These are phyloP conservation scores for Platycheirus albimanus DNA, from an alignment of 2,888 invertebrate species.

Conservation along the genomic window DNA sequence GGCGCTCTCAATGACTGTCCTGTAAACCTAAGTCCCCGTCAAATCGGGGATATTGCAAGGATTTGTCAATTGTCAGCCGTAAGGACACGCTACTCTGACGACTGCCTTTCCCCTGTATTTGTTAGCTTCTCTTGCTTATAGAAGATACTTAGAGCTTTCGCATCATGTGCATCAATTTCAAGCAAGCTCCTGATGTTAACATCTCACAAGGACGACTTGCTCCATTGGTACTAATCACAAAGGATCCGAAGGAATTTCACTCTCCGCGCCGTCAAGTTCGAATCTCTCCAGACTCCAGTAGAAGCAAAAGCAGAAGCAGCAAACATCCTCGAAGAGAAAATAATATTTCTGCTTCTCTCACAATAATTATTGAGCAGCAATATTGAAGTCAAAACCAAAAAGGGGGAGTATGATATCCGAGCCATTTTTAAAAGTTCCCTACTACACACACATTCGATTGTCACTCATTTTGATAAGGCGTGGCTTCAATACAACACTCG, in stretches of 20 bases:
- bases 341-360: slow-evolving; percentile 52
- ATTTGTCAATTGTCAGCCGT: slow-evolving; percentile 74
- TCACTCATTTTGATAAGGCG: slow-evolving; percentile 69
- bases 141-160: slow-evolving; percentile 42
- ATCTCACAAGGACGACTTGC: slow-evolving; percentile 54
- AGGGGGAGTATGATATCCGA: slow-evolving; percentile 66
- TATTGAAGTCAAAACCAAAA: slow-evolving; percentile 3
- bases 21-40: slow-evolving; percentile 74
- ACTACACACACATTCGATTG: slow-evolving; percentile 42
- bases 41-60: slow-evolving; percentile 74
- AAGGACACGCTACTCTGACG: slow-evolving; percentile 58
- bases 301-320: background rate
- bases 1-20: slow-evolving; percentile 74
- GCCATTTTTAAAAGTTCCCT: slow-evolving; percentile 74
- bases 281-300: slow-evolving; percentile 26
- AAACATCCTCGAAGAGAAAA: slow-evolving; percentile 66
- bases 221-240: slow-evolving; percentile 25
- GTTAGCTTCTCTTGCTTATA: slow-evolving; percentile 25
- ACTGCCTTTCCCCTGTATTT: background rate
- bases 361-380: slow-evolving; percentile 39
- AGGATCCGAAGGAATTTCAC: slow-evolving; percentile 58
- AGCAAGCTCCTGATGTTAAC: slow-evolving; percentile 46
- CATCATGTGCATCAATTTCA: slow-evolving; percentile 34
- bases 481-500: slow-evolving; percentile 31
- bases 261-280: slow-evolving; percentile 15